Conservation (phyloP, 2,113 vertebrate species). For the Eurystomus gularis region DNA sequence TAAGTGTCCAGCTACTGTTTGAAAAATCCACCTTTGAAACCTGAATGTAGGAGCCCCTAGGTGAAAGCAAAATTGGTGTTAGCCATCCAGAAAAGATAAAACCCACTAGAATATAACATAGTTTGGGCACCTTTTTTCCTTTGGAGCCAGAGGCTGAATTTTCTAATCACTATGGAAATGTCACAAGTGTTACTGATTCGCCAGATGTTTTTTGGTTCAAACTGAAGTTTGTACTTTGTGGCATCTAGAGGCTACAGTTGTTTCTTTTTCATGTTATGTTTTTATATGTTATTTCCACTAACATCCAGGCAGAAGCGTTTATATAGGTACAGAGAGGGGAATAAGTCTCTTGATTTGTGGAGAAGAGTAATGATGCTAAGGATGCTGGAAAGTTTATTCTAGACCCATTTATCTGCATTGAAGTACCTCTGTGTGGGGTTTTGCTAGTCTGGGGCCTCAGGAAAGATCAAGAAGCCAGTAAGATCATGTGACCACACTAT, state of each 20-base stretch:
- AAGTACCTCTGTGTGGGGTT: neutral
- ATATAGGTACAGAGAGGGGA: neutral
- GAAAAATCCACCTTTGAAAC: neutral
- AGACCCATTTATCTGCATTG: neutral
- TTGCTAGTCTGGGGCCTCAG: neutral
- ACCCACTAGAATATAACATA: neutral
- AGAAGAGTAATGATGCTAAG: neutral
- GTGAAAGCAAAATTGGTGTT: neutral
- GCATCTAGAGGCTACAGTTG: neutral
- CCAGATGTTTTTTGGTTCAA: neutral
- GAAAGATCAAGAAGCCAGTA: neutral
- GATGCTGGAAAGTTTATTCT: neutral
- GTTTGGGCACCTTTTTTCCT: neutral
- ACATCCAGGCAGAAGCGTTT: neutral
- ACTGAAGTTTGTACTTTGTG: neutral
- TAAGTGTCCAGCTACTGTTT: neutral
- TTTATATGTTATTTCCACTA: neutral
- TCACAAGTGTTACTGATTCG: neutral
- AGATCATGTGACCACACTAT: neutral
- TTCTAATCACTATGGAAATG: neutral
- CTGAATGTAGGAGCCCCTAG: neutral
- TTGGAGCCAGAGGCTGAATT: neutral
- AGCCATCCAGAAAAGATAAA: neutral
- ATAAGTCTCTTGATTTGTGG: neutral
- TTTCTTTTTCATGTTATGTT: neutral